Conservation (phyloP, 1,140 invertebrate species). For the Asobara japonica region DNA sequence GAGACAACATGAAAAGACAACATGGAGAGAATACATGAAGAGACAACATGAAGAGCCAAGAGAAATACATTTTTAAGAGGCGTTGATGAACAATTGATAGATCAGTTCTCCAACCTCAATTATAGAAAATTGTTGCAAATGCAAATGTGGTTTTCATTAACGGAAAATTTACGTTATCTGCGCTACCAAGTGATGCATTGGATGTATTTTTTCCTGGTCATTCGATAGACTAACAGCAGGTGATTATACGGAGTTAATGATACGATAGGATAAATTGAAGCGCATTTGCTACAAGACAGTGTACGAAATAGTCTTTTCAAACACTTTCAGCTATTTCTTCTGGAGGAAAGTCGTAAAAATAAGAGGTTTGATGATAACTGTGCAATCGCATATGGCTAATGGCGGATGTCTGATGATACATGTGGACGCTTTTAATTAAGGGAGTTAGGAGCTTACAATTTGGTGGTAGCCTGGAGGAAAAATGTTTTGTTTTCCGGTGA, state of each 20-base stretch:
- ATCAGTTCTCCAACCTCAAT: not conserved
- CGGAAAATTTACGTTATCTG: not conserved
- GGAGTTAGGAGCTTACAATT: too few relatives aligned
- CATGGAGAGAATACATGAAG: too few relatives aligned
- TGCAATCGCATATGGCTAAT: not conserved
- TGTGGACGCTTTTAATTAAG: constrained; percentile 17
- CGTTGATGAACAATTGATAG: too few relatives aligned
- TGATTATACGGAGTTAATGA: not conserved
- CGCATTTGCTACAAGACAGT: not conserved
- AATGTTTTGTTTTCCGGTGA: too few relatives aligned
- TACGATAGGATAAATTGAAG: not conserved
- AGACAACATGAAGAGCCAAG: too few relatives aligned
- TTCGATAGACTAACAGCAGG: not conserved
- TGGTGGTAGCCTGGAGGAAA: too few relatives aligned
- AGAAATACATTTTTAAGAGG: too few relatives aligned
- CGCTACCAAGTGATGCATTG: not conserved
- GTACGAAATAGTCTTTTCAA: too few relatives aligned
- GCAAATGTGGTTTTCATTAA: not conserved
- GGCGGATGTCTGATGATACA: not conserved
- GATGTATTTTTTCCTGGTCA: not conserved
- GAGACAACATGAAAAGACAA: too few relatives aligned
- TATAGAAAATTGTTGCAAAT: not conserved
- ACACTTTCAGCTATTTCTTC: too few relatives aligned
- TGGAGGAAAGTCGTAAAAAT: too few relatives aligned
- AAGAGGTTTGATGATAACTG: too few relatives aligned